Percentiles rank a stretch among this genome's conserved stretches.
These are phyloP conservation scores for Colostygia pectinataria DNA, from an alignment of 2,888 invertebrate genomes.

Conservation along the genomic window DNA sequence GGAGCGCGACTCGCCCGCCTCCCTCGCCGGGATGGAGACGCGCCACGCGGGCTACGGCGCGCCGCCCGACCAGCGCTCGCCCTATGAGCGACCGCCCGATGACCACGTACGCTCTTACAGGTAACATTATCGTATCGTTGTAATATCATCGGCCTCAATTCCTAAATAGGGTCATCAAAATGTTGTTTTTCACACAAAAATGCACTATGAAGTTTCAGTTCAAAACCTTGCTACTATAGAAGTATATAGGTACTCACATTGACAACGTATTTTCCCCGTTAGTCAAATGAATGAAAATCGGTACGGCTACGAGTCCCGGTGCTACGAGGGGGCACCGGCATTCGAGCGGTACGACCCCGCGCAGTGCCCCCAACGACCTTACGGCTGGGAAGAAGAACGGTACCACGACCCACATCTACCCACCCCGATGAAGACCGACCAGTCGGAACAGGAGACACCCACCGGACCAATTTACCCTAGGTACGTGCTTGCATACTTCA, in stretches of 20 bases:
- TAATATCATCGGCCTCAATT: no score
- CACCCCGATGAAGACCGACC: conserved; percentile 87
- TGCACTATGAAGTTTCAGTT: no score
- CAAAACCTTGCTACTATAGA: neutral
- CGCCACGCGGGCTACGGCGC: conserved; percentile 86
- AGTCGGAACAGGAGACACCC: conserved; percentile 85
- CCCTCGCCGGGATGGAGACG: conserved; percentile 85
- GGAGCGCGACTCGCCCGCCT: conserved; percentile 86
- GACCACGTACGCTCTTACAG: conserved; percentile 83
- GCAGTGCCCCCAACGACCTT: conserved; percentile 76
- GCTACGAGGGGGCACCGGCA: conserved; percentile 79
- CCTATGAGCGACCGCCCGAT: conserved; percentile 87
- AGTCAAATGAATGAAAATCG: conserved; percentile 85
- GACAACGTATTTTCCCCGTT: conserved; percentile 14
- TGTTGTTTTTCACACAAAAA: no score
- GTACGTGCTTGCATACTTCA: conserved; percentile 59
- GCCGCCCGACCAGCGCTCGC: conserved; percentile 85
- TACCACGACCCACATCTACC: conserved; percentile 84
- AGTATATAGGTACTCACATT: neutral
- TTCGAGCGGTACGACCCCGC: conserved; percentile 81
- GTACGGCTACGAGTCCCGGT: conserved; percentile 77
- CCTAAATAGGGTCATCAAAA: no score
- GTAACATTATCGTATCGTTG: conserved; percentile 42
- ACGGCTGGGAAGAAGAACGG: conserved; percentile 83
- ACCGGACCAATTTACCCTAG: conserved; percentile 89